phyloP scores from a whole-genome alignment of 2,888 invertebrate species.

The Epinotia bilunana region DNA sequence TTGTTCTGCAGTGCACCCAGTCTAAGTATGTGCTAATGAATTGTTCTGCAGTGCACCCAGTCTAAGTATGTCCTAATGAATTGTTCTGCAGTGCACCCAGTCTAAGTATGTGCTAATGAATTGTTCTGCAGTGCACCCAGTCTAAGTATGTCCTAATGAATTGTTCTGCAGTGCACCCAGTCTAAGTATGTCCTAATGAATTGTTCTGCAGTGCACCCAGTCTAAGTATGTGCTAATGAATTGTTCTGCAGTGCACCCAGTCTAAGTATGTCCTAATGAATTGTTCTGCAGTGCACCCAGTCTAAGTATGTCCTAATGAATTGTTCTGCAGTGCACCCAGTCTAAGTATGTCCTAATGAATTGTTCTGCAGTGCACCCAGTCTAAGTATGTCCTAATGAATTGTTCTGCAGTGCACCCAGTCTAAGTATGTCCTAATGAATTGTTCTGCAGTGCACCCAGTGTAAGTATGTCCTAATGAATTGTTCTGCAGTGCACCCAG shows the following conservation, averaged over 20 bases:
- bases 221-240: too few relatives aligned
- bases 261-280: too few relatives aligned
- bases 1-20: not conserved
- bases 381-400: too few relatives aligned
- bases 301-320: too few relatives aligned
- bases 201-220: not conserved
- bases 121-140: not conserved
- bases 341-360: too few relatives aligned
- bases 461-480: too few relatives aligned
- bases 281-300: not conserved
- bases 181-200: too few relatives aligned
- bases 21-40: too few relatives aligned
- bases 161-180: not conserved
- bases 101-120: too few relatives aligned
- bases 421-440: too few relatives aligned
- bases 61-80: too few relatives aligned
- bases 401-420: not conserved
- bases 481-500: not conserved
- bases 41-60: not conserved
- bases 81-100: not conserved
- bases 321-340: not conserved
- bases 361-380: not conserved
- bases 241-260: not conserved
- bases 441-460: not conserved
- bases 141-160: too few relatives aligned